Evolutionary conservation across 2,113 vertebrate genomes (phyloP).

Genomic region (Rhegmatorhina hoffmannsi): DNA sequence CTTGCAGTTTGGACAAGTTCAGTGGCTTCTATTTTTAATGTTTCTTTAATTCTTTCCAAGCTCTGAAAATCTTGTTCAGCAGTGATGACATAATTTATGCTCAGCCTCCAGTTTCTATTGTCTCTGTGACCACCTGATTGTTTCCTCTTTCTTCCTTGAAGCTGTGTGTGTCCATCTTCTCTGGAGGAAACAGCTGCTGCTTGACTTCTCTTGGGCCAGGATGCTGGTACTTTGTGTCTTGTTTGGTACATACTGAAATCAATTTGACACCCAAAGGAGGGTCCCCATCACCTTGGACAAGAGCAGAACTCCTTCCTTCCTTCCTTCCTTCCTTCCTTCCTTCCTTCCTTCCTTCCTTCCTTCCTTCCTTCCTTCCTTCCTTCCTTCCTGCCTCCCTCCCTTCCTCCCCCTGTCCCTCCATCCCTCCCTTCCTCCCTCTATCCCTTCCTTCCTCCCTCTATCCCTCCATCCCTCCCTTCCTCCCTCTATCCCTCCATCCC

Average conservation of each 20-base stretch:
- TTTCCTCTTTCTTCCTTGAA: neutral
- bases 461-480: too few relatives aligned
- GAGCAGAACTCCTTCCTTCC: neutral
- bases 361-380: too few relatives aligned
- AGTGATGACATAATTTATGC: neutral
- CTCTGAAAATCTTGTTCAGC: neutral
- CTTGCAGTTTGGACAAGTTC: neutral
- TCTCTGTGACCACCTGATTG: neutral
- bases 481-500: neutral
- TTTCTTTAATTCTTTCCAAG: neutral
- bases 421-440: neutral
- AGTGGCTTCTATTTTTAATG: neutral
- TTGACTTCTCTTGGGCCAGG: neutral
- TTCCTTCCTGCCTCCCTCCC: too few relatives aligned
- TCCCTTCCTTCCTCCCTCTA: too few relatives aligned
- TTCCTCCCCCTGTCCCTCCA: neutral
- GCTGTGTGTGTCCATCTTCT: neutral
- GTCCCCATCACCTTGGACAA: neutral
- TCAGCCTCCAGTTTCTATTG: neutral
- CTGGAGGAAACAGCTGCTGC: conserved; percentile 1
- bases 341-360: neutral
- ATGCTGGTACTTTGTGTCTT: neutral
- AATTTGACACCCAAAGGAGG: neutral
- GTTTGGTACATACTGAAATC: neutral
- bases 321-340: neutral